Evolutionary conservation across 2,797 vertebrate species (phyloP), one percentile per base, ranked within the genome.

Genomic region (Leptodactylus fallax): DNA sequence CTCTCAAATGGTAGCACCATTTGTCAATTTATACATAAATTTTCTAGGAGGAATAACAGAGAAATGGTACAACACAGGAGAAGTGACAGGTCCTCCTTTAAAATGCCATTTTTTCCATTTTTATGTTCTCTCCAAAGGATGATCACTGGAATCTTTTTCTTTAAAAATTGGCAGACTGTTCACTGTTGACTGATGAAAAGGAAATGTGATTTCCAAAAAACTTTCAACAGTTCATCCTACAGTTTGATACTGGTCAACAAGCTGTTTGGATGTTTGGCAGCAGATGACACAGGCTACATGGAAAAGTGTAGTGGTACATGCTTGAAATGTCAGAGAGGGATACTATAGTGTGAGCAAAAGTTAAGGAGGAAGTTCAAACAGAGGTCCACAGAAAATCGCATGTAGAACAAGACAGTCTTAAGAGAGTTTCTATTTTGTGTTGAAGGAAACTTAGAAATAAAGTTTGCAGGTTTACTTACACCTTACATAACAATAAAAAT

Each of bases 201-300:
- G 45, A 77, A 85, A 74, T 74, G 53, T 58, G 69, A 51, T 58
- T 76, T 74, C 82, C 82, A 63, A 65, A 25, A 77, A 69, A 45
- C 60, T 78, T 83, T 87, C 49, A 83, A n/a, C 81, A 87, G 74
- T 78, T 83, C 72, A 81, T 81, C 58, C 69, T 45, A 72, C 23
- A 83, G 47, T 60, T 81, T 81, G 47, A 65, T 77, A 77, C 60
- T 19, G 72, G 74, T 78, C 81, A 82, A 79, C 49, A 79, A 56
- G 27, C 74, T 45, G 58, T 87, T 77, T 55, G 9, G 49, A 83
- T 76, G 69, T 63, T 87, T 87, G 80, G 80, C 60, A 83, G 60
- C 60, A 78, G 71, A 87, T 85, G 56, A 85, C n/a, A 85, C 36
- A 77, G n/a, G 55, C 72, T 65, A 78, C 72, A 85, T 63, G 58